Evolutionary conservation across 2,113 vertebrate species (phyloP).

Genomic region (Thunnus maccoyii): DNA sequence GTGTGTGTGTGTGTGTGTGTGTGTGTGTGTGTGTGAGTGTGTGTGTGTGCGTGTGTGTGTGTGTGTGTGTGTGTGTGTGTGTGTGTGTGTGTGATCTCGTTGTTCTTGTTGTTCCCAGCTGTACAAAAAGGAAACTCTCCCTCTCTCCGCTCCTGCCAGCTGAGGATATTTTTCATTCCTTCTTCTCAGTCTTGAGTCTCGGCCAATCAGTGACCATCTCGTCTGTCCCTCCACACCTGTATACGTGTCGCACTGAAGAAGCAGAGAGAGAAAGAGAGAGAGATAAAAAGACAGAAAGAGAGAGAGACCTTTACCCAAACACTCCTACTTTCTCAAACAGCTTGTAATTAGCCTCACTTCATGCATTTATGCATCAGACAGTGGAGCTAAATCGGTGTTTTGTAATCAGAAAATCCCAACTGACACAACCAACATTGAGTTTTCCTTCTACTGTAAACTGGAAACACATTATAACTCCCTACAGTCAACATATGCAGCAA

Average conservation of each 20-base stretch:
- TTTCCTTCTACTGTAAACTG: neutral
- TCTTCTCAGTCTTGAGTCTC: neutral
- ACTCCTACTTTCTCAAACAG: slow-evolving; percentile 60
- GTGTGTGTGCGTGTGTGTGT: neutral
- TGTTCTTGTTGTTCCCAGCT: slow-evolving; percentile 26
- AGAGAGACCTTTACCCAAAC: slow-evolving; percentile 56
- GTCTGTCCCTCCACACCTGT: neutral
- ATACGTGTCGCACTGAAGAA: no score
- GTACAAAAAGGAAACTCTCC: slow-evolving; percentile 26
- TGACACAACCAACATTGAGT: slow-evolving; percentile 16
- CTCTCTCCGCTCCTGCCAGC: neutral
- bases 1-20: slow-evolving; percentile 22
- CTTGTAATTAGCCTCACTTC: slow-evolving; percentile 57
- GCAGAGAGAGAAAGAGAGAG: neutral
- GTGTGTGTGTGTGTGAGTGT: neutral
- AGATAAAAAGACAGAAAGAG: neutral
- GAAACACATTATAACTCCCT: neutral
- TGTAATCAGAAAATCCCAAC: slow-evolving; percentile 54
- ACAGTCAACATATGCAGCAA: neutral
- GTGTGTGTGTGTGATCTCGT: neutral
- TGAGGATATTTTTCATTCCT: slow-evolving; percentile 1
- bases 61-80: neutral
- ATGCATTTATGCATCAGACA: slow-evolving; percentile 63
- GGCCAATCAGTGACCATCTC: slow-evolving; percentile 11
- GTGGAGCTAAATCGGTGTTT: slow-evolving; percentile 53